These are phyloP conservation scores for Actenoides hombroni DNA, from an alignment of 2,113 vertebrate genomes.

Conservation along the genomic window DNA sequence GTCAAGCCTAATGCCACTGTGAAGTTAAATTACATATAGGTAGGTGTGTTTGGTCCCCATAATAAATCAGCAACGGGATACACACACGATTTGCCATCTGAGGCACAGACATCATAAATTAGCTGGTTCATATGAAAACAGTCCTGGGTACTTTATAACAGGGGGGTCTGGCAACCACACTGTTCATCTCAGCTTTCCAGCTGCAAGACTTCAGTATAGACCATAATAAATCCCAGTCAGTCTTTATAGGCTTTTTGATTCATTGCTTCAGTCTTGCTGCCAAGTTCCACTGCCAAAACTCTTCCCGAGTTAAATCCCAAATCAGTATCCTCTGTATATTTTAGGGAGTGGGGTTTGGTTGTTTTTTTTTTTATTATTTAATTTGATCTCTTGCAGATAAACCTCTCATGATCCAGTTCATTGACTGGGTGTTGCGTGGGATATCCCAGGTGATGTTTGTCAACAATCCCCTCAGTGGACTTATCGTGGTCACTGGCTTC, in stretches of 20 bases:
- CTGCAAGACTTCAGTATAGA: constrained; percentile 21
- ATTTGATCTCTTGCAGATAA: constrained; percentile 77
- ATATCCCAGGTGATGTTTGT: constrained; percentile 96
- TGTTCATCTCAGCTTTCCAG: constrained; percentile 37
- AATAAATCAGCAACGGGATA: constrained; percentile 22
- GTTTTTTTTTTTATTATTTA: background rate
- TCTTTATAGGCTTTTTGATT: constrained; percentile 36
- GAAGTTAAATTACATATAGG: constrained; percentile 38
- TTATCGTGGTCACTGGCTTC: constrained; percentile 84
- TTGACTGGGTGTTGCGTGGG: constrained; percentile 92
- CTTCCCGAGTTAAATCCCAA: background rate
- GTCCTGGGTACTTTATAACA: background rate
- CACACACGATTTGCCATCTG: constrained; percentile 4
- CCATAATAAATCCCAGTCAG: constrained; percentile 40
- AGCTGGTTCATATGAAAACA: background rate
- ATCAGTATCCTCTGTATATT: background rate
- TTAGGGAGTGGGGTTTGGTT: background rate
- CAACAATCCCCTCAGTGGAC: constrained; percentile 91
- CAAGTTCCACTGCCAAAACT: constrained; percentile 10
- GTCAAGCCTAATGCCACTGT: constrained; percentile 3
- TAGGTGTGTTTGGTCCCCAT: background rate
- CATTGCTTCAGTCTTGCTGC: background rate
- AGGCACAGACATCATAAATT: constrained; percentile 49
- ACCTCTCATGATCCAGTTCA: constrained; percentile 84
- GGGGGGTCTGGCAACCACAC: background rate